Evolutionary conservation across 2,888 invertebrate genomes (phyloP).

Genomic region (Himalopsyche anomala): DNA sequence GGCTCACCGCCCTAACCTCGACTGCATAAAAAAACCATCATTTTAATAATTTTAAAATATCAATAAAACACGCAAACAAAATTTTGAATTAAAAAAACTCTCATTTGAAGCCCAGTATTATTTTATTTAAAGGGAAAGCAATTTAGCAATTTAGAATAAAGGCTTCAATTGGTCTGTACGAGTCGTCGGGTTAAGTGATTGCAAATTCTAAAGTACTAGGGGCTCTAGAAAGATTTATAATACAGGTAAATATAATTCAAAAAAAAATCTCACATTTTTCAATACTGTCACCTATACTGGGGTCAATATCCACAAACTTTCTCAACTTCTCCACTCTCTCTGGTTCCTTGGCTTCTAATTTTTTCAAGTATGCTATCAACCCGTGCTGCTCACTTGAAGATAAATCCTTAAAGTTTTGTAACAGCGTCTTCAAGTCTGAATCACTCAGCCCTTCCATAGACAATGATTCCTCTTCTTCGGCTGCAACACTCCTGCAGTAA

Average conservation of each 20-base stretch:
- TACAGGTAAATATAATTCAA: too few relatives aligned
- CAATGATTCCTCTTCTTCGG: slow-evolving; percentile 69
- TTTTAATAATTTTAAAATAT: too few relatives aligned
- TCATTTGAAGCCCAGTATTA: too few relatives aligned
- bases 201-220: too few relatives aligned
- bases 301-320: slow-evolving; percentile 83
- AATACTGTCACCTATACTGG: neutral
- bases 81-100: neutral
- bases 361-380: slow-evolving; percentile 88
- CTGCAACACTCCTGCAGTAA: neutral
- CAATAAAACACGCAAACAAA: too few relatives aligned
- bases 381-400: slow-evolving; percentile 89
- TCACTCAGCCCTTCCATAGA: slow-evolving; percentile 87
- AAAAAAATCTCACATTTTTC: neutral
- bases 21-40: neutral
- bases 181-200: too few relatives aligned
- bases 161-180: too few relatives aligned
- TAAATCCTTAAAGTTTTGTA: slow-evolving; percentile 89
- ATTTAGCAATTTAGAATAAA: too few relatives aligned
- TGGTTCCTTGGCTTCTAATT: slow-evolving; percentile 86
- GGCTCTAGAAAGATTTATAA: too few relatives aligned
- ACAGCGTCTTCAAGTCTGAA: slow-evolving; percentile 85
- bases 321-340: slow-evolving; percentile 86
- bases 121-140: too few relatives aligned
- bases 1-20: slow-evolving; percentile 45